Conservation (phyloP, 2,888 invertebrate genomes). For the Plagodis pulveraria region DNA sequence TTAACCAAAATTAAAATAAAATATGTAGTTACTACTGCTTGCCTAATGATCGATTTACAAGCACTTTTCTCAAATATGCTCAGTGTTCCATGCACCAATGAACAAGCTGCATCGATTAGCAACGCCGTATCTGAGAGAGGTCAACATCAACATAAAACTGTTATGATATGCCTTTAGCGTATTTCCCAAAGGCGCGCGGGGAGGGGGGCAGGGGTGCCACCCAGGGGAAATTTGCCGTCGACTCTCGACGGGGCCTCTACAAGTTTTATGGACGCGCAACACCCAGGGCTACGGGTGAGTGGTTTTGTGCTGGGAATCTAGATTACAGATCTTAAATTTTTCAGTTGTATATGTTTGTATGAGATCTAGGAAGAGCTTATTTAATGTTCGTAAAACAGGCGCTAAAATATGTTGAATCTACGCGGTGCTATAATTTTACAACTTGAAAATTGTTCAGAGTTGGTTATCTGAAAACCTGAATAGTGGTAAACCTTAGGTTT, state of each 20-base stretch:
- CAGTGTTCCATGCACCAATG: slow-evolving; percentile 17
- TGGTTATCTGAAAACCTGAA: too few species aligned
- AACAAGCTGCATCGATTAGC: slow-evolving; percentile 58
- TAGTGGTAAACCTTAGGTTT: too few species aligned
- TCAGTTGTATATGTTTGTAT: neutral
- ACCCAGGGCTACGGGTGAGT: slow-evolving; percentile 54
- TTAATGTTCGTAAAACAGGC: too few species aligned
- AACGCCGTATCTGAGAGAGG: slow-evolving; percentile 64
- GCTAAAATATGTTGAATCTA: too few species aligned
- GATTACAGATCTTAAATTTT: slow-evolving; percentile 22
- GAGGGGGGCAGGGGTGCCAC: slow-evolving; percentile 68
- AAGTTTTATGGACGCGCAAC: slow-evolving; percentile 83
- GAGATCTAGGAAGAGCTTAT: too few species aligned
- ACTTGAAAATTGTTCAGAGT: too few species aligned
- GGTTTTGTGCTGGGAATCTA: slow-evolving; percentile 26
- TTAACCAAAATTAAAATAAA: too few species aligned
- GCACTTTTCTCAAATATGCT: slow-evolving; percentile 2
- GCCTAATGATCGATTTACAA: neutral
- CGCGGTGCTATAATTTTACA: too few species aligned
- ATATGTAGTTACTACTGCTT: too few species aligned
- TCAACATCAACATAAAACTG: slow-evolving; percentile 84
- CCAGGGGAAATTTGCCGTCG: slow-evolving; percentile 83
- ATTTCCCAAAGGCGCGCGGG: slow-evolving; percentile 76
- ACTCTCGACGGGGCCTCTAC: slow-evolving; percentile 80
- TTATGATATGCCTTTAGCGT: slow-evolving; percentile 84